Evolutionary conservation across 2,797 vertebrate species (phyloP), one percentile per base, ranked within the genome.

Genomic region (Tapera naevia): DNA sequence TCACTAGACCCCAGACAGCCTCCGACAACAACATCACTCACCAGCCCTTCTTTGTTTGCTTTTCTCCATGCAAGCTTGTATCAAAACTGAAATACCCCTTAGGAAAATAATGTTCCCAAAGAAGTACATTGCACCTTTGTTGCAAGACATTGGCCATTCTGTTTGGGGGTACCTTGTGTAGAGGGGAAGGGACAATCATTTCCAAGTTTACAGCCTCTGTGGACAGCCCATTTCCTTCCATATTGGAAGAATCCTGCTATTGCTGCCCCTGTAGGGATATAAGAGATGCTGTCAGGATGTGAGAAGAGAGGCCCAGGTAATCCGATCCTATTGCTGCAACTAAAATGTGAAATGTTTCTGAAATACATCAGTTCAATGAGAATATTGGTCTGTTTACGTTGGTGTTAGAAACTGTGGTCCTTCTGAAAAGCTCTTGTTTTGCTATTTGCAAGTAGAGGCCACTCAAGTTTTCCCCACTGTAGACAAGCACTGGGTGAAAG

Each of bases 101-200:
- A 66, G 48, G 65, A 83, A 58, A 7, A 17, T 7, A 58, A 19
- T 9, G 14, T 54, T 80, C 7, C 19, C 17, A 33, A 27, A 86
- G 80, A 76, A 65, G 33, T 18, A 12, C 4, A 14, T 65, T 69
- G 80, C 23, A n/a, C 6, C 30, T 57, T 62, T 48, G 15, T 72
- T 33, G 33, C 0, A 0, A 69, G 37, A 45, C 41, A 21, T 46
- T 32, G 62, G 43, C 33, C 15, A 10, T 71, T 74, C 17, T 30
- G 30, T 50, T 30, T 57, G 48, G 23, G 8, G 3, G 71, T 71
- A 17, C 37, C 32, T 74, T 28, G 35, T 39, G 9, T 3, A 22
- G 33, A 45, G 17, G 7, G 30, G 27, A 62, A 66, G 51, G 41
- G 79, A 66, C 19, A 27, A 25, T 15, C 8, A 75, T 56, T 84